Conservation (phyloP, 2,113 vertebrate genomes). For the Sorex fumeus region DNA sequence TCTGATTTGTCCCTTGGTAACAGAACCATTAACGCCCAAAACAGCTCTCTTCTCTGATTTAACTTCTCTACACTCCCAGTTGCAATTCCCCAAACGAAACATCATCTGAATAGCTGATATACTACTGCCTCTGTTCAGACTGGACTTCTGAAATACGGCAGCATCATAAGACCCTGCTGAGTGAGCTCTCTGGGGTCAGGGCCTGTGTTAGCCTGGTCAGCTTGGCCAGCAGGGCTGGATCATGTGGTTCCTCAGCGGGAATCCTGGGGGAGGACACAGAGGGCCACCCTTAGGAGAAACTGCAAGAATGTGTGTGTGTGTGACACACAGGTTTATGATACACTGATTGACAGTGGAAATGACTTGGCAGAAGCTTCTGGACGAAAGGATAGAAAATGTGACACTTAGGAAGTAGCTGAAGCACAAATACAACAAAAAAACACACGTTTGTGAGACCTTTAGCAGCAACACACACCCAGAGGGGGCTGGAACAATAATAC, state of each 20-base stretch:
- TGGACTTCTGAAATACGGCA: not conserved
- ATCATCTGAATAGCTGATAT: conserved; percentile 31
- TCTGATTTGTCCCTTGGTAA: not conserved
- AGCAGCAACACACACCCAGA: conserved; percentile 15
- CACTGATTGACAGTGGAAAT: not conserved
- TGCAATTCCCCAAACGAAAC: conserved; percentile 12
- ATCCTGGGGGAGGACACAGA: not conserved
- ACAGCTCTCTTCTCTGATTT: not conserved
- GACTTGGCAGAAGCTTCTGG: not conserved
- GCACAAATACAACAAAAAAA: not conserved
- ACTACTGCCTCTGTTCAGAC: conserved; percentile 8
- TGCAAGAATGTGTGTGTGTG: not conserved
- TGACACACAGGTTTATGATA: not conserved
- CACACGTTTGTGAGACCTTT: not conserved
- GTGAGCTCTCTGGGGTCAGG: not conserved
- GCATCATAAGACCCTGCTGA: not conserved
- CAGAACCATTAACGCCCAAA: not conserved
- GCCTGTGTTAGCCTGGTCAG: not conserved
- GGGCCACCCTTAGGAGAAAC: not conserved
- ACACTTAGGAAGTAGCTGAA: not conserved
- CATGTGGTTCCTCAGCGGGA: conserved; percentile 36
- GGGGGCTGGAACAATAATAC: too few relatives aligned
- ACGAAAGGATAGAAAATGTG: not conserved
- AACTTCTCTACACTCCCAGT: conserved; percentile 19
- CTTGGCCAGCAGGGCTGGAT: not conserved